Percentiles rank a stretch among this genome's conserved stretches.
Conservation (phyloP, 2,888 invertebrate genomes). For the Cylloceria caligata region DNA sequence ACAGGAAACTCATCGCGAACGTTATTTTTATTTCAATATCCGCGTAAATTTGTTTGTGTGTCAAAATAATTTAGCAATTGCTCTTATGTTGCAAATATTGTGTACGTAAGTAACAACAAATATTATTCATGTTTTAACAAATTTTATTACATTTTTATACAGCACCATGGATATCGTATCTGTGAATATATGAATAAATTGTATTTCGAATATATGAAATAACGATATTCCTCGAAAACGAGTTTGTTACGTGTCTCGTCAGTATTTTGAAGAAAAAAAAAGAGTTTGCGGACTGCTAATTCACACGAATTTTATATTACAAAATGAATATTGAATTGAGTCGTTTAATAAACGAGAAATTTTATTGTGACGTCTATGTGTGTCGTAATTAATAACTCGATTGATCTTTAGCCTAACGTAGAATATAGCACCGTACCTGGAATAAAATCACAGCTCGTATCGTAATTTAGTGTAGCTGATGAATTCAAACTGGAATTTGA, state of each 20-base stretch:
- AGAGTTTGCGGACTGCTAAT: neutral
- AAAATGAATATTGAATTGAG: conserved; percentile 9
- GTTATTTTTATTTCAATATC: neutral
- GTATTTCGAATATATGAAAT: conserved; percentile 8
- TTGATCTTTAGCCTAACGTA: conserved; percentile 32
- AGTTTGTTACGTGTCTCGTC: conserved; percentile 20
- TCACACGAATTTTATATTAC: conserved; percentile 7
- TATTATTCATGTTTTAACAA: neutral
- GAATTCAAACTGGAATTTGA: conserved; percentile 51
- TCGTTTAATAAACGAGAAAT: conserved; percentile 30
- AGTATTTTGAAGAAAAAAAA: conserved; percentile 8
- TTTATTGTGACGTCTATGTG: conserved; percentile 9
- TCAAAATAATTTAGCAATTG: no score
- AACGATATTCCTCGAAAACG: neutral
- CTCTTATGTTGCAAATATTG: no score
- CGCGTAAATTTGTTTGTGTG: neutral
- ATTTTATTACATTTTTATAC: conserved; percentile 49
- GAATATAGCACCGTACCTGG: neutral
- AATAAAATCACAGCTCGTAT: conserved; percentile 27
- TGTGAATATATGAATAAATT: conserved; percentile 48
- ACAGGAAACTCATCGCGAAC: neutral
- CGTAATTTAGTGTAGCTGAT: conserved; percentile 57
- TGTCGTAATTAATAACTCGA: conserved; percentile 34
- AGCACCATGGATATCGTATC: conserved; percentile 26
- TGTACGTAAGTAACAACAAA: neutral